A percentile compares a stretch with the other conserved stretches of the same genome.
Evolutionary conservation across 2,113 vertebrate species (phyloP).

Genomic region (Paedocypris sp.): DNA sequence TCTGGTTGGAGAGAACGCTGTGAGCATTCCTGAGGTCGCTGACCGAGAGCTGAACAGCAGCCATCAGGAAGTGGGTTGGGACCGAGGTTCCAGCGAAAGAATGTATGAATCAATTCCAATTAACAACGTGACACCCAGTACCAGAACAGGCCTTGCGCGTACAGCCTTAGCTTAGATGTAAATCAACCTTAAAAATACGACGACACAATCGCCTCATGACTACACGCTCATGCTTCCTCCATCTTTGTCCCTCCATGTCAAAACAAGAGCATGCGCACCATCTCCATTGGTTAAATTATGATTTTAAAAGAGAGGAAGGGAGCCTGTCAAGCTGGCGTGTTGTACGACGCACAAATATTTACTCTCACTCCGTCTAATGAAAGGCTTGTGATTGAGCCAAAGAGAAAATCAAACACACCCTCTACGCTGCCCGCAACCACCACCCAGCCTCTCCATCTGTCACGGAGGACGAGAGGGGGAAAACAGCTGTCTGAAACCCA

Average conservation of each 20-base stretch:
- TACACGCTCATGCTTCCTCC: no score
- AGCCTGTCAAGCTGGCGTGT: background rate
- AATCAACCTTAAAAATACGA: no score
- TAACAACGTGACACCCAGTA: constrained; percentile 50
- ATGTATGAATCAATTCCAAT: constrained; percentile 54
- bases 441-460: background rate
- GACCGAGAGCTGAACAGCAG: constrained; percentile 37
- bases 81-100: constrained; percentile 73
- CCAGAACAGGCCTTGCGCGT: constrained; percentile 43
- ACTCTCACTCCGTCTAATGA: constrained; percentile 9
- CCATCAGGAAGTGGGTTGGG: constrained; percentile 69
- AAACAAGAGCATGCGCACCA: constrained; percentile 13
- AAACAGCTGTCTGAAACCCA: constrained; percentile 20
- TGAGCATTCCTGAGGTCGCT: constrained; percentile 29
- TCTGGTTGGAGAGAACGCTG: constrained; percentile 21
- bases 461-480: background rate
- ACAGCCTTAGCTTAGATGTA: no score
- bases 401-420: constrained; percentile 17
- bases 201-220: no score
- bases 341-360: constrained; percentile 15
- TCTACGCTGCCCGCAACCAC: background rate
- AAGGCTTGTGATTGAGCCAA: constrained; percentile 20
- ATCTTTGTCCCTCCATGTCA: background rate
- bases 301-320: constrained; percentile 41
- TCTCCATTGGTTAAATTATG: constrained; percentile 42